A percentile compares a stretch with the other conserved stretches of the same genome.
These are phyloP conservation scores for Morone chrysops DNA, from an alignment of 2,113 vertebrate species.

Conservation along the genomic window DNA sequence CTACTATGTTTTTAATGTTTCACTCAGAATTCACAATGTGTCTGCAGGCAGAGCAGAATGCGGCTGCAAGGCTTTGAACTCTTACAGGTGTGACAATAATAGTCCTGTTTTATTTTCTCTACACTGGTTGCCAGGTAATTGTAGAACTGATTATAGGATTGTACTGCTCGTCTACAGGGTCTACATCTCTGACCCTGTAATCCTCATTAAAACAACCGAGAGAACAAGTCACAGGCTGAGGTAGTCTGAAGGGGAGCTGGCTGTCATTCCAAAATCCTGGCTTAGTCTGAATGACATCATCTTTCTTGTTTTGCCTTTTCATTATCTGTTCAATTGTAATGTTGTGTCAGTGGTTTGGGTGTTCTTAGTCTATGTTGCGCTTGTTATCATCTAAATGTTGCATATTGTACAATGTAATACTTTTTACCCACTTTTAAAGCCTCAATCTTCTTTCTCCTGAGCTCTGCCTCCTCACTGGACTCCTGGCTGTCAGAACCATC, in stretches of 20 bases:
- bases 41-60: not conserved
- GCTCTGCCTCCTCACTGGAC: slow-evolving; percentile 88
- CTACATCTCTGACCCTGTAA: not conserved
- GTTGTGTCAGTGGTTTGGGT: no score
- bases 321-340: not conserved
- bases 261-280: not conserved
- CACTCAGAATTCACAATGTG: no score
- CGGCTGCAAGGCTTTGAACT: not conserved
- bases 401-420: not conserved
- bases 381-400: not conserved
- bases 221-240: not conserved
- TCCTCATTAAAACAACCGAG: not conserved
- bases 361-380: no score
- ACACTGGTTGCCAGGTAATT: slow-evolving; percentile 1
- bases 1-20: not conserved
- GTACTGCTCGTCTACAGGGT: not conserved
- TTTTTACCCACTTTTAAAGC: slow-evolving; percentile 87
- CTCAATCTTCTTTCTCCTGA: slow-evolving; percentile 91
- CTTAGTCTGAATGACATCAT: not conserved
- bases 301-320: not conserved
- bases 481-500: slow-evolving; percentile 89
- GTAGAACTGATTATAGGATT: not conserved
- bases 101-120: not conserved
- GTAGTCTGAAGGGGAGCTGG: not conserved
- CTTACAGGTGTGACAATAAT: not conserved